Percentiles rank a stretch among this genome's conserved stretches.
These are phyloP conservation scores for Dromococcyx pavoninus DNA, from an alignment of 2,797 vertebrate genomes.

Conservation along the genomic window DNA sequence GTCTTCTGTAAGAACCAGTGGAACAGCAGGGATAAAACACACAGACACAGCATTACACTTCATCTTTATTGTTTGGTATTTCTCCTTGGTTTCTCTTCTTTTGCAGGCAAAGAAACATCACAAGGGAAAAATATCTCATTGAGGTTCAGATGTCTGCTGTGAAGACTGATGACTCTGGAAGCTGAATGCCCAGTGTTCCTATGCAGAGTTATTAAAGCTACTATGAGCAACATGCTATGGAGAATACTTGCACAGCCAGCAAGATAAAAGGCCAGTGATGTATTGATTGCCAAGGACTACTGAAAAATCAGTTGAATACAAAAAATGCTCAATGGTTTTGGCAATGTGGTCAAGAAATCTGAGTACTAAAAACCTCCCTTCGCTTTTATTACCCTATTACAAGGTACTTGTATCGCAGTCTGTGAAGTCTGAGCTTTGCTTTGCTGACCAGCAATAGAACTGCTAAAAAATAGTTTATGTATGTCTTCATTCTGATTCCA, in stretches of 20 bases:
- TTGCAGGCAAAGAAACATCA: background rate
- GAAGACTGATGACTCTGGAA: background rate
- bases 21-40: background rate
- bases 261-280: background rate
- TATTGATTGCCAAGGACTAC: background rate
- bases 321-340: background rate
- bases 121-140: background rate
- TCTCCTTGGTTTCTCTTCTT: background rate
- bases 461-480: background rate
- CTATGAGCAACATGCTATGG: background rate
- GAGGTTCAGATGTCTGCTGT: background rate
- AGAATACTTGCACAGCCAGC: background rate
- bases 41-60: background rate
- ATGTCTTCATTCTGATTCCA: background rate
- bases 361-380: background rate
- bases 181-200: background rate
- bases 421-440: background rate
- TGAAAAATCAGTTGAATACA: background rate
- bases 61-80: background rate
- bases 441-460: background rate
- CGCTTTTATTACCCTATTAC: background rate
- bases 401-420: background rate
- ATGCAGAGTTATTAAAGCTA: background rate
- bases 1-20: background rate
- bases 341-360: background rate